Conservation (phyloP, 2,888 invertebrate species). For the Diarsia mendica region DNA sequence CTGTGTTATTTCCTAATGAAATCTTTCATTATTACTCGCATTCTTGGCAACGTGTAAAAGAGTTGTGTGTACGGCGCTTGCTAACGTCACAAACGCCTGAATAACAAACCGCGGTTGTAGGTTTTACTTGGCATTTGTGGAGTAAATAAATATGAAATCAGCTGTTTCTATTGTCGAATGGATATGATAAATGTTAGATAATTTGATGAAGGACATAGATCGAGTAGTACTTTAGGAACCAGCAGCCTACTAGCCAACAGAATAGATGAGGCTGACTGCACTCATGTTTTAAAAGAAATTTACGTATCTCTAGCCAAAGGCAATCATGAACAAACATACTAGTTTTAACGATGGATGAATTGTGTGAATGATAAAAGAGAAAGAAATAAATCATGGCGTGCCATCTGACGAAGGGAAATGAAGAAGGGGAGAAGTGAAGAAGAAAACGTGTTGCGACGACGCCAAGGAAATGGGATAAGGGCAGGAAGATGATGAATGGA, state of each 20-base stretch:
- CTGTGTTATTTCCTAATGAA: conserved; percentile 34
- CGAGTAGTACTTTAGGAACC: neutral
- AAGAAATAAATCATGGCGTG: too few species aligned
- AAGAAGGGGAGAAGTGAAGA: too few species aligned
- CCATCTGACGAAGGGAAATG: too few species aligned
- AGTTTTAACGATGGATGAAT: too few species aligned
- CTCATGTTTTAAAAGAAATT: neutral
- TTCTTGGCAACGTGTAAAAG: conserved; percentile 47
- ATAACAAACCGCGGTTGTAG: conserved; percentile 33
- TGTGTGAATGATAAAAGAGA: too few species aligned
- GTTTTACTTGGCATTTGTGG: conserved; percentile 30
- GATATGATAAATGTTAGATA: neutral
- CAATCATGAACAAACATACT: neutral
- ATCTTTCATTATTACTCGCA: conserved; percentile 32
- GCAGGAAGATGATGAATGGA: neutral
- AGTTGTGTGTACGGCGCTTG: conserved; percentile 13
- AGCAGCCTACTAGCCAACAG: neutral
- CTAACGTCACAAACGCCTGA: conserved; percentile 25
- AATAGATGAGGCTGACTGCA: neutral
- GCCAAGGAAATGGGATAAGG: too few species aligned
- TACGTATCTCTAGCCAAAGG: neutral
- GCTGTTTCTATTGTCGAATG: neutral
- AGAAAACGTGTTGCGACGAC: too few species aligned
- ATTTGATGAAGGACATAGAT: neutral
- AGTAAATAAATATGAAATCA: conserved; percentile 28